Percentiles rank a stretch among this genome's conserved stretches.
phyloP scores from a whole-genome alignment of 2,797 vertebrate species.

The Margarornis squamiger region DNA sequence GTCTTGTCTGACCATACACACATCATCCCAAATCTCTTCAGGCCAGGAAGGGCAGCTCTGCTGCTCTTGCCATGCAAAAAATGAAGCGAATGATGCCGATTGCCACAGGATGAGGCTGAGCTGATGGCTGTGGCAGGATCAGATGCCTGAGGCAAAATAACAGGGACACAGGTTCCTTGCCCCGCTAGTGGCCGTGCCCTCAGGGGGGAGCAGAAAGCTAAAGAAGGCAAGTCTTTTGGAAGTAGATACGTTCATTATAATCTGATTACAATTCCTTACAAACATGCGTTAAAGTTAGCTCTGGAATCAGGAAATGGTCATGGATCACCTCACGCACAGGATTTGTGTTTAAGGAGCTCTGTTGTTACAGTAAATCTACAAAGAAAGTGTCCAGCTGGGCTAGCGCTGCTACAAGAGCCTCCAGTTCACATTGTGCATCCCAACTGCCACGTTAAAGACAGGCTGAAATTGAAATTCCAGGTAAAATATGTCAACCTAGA shows the following conservation, averaged over 20 bases:
- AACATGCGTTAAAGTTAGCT: background rate
- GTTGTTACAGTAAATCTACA: background rate
- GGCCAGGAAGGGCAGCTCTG: background rate
- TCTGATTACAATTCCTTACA: conserved; percentile 11
- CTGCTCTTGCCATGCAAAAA: background rate
- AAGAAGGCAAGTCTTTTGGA: background rate
- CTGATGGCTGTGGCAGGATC: background rate
- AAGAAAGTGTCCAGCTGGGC: background rate
- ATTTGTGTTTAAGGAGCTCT: conserved; percentile 16
- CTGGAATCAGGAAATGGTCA: background rate
- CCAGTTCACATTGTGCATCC: background rate
- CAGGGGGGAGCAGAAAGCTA: background rate
- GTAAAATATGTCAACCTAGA: background rate
- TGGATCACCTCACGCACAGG: background rate
- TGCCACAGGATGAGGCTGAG: background rate
- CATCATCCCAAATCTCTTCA: background rate
- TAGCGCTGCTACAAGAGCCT: background rate
- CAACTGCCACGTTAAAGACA: background rate
- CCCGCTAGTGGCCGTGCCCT: background rate
- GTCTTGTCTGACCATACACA: background rate
- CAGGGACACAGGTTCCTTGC: background rate
- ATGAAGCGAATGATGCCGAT: background rate
- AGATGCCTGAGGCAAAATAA: background rate
- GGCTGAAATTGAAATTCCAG: background rate
- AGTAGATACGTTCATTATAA: background rate